Percentiles rank a stretch among this genome's conserved stretches.
These are phyloP conservation scores for Cyprinodon variegatus DNA, from an alignment of 2,113 vertebrate species.

Conservation along the genomic window DNA sequence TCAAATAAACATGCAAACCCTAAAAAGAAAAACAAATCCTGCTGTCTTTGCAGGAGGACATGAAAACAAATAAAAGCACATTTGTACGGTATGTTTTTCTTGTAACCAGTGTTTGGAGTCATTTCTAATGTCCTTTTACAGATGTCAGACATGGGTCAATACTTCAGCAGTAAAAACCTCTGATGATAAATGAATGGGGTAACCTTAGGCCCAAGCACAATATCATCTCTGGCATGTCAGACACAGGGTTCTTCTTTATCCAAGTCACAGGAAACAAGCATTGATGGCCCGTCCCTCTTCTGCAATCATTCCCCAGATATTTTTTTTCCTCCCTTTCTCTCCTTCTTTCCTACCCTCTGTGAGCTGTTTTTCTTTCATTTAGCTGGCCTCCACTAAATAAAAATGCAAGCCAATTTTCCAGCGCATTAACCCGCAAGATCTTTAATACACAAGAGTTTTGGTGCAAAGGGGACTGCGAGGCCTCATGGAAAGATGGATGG, in stretches of 20 bases:
- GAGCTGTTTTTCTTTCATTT: conserved; percentile 90
- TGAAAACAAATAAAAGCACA: conserved; percentile 37
- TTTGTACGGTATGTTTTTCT: conserved; percentile 17
- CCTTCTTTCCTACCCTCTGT: conserved; percentile 73
- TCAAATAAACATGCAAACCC: background rate
- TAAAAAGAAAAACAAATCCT: background rate
- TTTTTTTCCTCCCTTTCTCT: conserved; percentile 62
- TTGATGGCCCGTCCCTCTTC: conserved; percentile 81
- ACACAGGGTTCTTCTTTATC: conserved; percentile 82
- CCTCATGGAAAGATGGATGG: conserved; percentile 93
- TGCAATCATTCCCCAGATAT: conserved; percentile 85
- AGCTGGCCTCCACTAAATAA: conserved; percentile 92
- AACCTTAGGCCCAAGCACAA: conserved; percentile 82
- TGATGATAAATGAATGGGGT: conserved; percentile 83
- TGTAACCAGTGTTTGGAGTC: conserved; percentile 56
- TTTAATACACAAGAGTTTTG: conserved; percentile 87
- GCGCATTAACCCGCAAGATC: conserved; percentile 98
- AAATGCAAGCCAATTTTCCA: conserved; percentile 99
- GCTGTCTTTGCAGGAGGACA: conserved; percentile 7
- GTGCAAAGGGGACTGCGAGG: conserved; percentile 83
- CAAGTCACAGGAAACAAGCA: conserved; percentile 90
- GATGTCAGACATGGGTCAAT: conserved; percentile 69
- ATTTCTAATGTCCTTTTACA: conserved; percentile 66
- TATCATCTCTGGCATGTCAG: conserved; percentile 84
- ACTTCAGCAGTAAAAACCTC: conserved; percentile 64